Evolutionary conservation across 1,140 invertebrate species (phyloP), one percentile per base, ranked within the genome.

Genomic region (Stegodyphus dumicola): DNA sequence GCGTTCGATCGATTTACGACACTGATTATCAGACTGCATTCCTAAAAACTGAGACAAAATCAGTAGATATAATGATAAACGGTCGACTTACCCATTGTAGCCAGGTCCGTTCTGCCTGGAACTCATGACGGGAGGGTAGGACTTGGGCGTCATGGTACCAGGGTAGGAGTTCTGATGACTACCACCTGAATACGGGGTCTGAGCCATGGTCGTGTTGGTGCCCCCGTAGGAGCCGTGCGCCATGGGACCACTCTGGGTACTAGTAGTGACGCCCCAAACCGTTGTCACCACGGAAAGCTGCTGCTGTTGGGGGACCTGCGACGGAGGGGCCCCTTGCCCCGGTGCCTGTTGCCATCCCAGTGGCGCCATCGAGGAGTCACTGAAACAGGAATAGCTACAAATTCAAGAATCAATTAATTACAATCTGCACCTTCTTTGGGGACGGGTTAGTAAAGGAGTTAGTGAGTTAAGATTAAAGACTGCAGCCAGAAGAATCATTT

Each of bases 261-360:
- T 90, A 49, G 89, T 89, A 1, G 90, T 89, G 71, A 90, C 89
- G 17, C 90, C 90, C 51, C 90, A 90, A 7, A 90, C 91, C 17
- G 91, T 91, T 48, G 93, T 94, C 90, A 91, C 91, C 49, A 91
- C 90, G 11, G 90, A 91, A 70, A 91, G 88, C 56, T 88, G 87
- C 70, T 89, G 88, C 79, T 87, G 86, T 48, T 53, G 56, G 33
- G 56, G 53, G 15, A 66, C 60, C 64, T 86, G 89, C 9, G 88
- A 87, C 60, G 88, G 89, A 78, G 87, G 88, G 17, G 54, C 70
- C n/a, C 33, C 33, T 33, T 33, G 33, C 52, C 88, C 88, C 65
- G 80, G 69, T 67, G 81, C 74, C 74, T 85, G 81, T 67, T 18
- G 88, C 86, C 89, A 89, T 51, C 89, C 88, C 87, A 89, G 80